Base-by-base conservation (phyloP, 2,797 vertebrate species). In the Cichlasoma orientale region DNA sequence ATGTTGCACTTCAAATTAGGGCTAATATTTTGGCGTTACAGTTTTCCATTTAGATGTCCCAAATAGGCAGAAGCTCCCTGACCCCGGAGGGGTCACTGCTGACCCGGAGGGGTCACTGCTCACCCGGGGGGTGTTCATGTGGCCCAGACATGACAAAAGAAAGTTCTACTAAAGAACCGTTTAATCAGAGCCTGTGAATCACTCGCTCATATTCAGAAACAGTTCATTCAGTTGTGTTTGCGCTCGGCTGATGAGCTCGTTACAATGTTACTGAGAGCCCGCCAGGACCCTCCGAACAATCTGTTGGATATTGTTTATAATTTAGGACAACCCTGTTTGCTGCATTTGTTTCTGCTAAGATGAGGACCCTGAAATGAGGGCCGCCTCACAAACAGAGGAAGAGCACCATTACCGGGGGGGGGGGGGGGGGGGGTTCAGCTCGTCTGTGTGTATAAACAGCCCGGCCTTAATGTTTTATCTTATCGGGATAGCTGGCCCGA, bases 401-500 rank as follows among this genome's bases (percentile, higher is more conserved):
- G 36, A 63, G 73, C 74, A 41, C 27, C 53, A 56, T 56, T 80
- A 38, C 74, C 27, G 16, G 56, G 59, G 47, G 85, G 63, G 88
- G 88, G 83, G 89, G 79, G 84, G 79, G 84, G 73, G 83, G 68
- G 83, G 87, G 85, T 76, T 74, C 72, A 8, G 58, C 73, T 36
- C 47, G 27, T 88, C 66, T 89, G 63, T 82, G 73, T 68, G 76
- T 85, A 63, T 83, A 86, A 87, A 88, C 74, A 85, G 68, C 18
- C 5, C 47, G 7, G 82, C 74, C 86, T 82, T 83, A 84, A 84
- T 52, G 44, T 82, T 85, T 84, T 89, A 89, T 93, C 90, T 92
- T 92, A 93, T 94, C 85, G 1, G 78, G 72, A 82, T 68, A 75
- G 87, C 80, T 81, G 88, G 90, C 87, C 86, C 68, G 73, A 83